Conservation (phyloP, 2,113 vertebrate species). For the Neogale vison region DNA sequence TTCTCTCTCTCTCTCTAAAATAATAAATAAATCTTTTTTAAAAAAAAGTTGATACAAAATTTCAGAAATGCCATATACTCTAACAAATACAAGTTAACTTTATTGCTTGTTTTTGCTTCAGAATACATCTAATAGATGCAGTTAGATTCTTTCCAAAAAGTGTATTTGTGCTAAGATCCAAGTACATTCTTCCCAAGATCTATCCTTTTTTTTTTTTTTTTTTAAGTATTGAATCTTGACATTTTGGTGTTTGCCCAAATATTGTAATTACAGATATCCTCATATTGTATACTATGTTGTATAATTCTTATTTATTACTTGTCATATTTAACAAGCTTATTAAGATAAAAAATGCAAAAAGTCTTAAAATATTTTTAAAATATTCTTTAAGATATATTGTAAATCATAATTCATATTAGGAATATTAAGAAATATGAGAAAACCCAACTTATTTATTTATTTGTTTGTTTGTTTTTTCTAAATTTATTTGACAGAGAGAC, state of each 20-base stretch:
- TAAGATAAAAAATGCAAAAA: neutral
- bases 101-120: neutral
- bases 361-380: constrained; percentile 15
- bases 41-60: neutral
- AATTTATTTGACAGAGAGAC: too few species aligned
- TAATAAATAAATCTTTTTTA: neutral
- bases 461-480: too few species aligned
- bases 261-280: neutral
- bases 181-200: neutral
- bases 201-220: neutral
- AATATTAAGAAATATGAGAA: neutral
- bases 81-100: neutral
- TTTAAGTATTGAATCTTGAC: neutral
- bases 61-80: neutral
- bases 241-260: neutral
- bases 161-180: neutral
- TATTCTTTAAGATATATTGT: neutral
- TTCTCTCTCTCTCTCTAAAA: neutral
- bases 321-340: neutral
- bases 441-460: neutral
- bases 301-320: neutral
- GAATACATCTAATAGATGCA: neutral
- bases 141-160: neutral
- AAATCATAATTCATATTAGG: neutral
- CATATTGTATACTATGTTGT: neutral